Evolutionary conservation across 1,140 invertebrate species (phyloP).

Genomic region (Dinoponera quadriceps): DNA sequence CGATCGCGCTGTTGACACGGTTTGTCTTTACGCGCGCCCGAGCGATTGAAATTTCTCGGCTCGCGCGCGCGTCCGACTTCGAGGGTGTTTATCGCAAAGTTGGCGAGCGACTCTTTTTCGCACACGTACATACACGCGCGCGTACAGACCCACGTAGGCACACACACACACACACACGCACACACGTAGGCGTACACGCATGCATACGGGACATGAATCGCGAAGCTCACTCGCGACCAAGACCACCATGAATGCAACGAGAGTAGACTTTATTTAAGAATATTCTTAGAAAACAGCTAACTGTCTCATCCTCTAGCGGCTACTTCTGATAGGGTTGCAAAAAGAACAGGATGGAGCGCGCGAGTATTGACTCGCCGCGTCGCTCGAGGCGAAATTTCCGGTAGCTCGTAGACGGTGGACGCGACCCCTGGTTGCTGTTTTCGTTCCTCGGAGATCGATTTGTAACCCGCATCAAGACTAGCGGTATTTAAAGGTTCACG

Average conservation of each 20-base stretch:
- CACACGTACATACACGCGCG: constrained; percentile 26
- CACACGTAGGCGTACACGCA: constrained; percentile 24
- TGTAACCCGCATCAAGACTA: constrained; percentile 85
- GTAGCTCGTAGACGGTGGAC: neutral
- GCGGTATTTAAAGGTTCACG: constrained; percentile 85
- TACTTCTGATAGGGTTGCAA: constrained; percentile 86
- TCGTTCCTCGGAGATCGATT: constrained; percentile 69
- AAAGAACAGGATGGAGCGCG: constrained; percentile 52
- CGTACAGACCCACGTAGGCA: constrained; percentile 27
- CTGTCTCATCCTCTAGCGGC: constrained; percentile 78
- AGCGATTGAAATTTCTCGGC: constrained; percentile 32
- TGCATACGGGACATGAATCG: constrained; percentile 30
- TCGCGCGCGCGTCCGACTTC: constrained; percentile 21
- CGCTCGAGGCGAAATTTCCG: constrained; percentile 25
- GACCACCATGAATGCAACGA: constrained; percentile 57
- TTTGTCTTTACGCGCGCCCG: constrained; percentile 25
- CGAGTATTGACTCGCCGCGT: constrained; percentile 8
- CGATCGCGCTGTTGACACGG: constrained; percentile 13
- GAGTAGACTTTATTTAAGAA: constrained; percentile 73
- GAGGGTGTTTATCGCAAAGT: constrained; percentile 33
- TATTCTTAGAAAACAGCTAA: constrained; percentile 72
- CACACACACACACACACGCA: constrained; percentile 13
- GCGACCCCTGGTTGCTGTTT: constrained; percentile 22
- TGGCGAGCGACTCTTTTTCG: constrained; percentile 43
- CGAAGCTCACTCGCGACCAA: constrained; percentile 44